Base-by-base conservation (phyloP, 1,140 invertebrate genomes). In the Habropoda laboriosa region DNA sequence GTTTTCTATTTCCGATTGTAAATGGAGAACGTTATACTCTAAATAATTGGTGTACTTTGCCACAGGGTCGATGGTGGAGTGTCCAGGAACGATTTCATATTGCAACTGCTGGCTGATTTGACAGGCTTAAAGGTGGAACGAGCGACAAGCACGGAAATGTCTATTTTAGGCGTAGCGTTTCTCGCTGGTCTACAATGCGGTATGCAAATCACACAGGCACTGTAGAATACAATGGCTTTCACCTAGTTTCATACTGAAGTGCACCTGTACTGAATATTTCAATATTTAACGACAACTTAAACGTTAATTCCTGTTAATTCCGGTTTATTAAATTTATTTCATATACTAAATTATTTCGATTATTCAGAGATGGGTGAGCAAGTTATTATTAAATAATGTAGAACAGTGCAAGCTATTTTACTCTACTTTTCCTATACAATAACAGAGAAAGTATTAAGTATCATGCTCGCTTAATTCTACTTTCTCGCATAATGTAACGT, bases 11-110 rank as follows among this genome's bases (percentile, higher is more conserved):
- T 12, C 42, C 13, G 13, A 45, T 45, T 45, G 7, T 45, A 45
- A 45, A 12, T 45, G n/a, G n/a, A n/a, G n/a, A n/a, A n/a, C n/a
- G n/a, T n/a, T n/a, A n/a, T n/a, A n/a, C n/a, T n/a, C n/a, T n/a
- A n/a, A 67, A 35, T 58, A 40, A 3, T 24, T 8, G 49, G 40
- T 58, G 8, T 49, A 10, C 49, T 30, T 30, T 38, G 12, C 18
- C 13, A 0, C 89, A 98, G 98, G 85, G 94, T 97, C 53, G 97
- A 98, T 92, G 98, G 98, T n/a, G 98, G 98, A 38, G 98, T 99
- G 24, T 96, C 97, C 0, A 95, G 95, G 74, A 99, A 98, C 92
- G 96, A 98, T 91, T 99, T 99, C 89, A 93, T 99, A 2, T 95
- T 97, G 83, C 98, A 99, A 92, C 92, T 98, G 38, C 94, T 99